phyloP scores from a whole-genome alignment of 2,797 vertebrate species.

The Chaunax sp. region DNA sequence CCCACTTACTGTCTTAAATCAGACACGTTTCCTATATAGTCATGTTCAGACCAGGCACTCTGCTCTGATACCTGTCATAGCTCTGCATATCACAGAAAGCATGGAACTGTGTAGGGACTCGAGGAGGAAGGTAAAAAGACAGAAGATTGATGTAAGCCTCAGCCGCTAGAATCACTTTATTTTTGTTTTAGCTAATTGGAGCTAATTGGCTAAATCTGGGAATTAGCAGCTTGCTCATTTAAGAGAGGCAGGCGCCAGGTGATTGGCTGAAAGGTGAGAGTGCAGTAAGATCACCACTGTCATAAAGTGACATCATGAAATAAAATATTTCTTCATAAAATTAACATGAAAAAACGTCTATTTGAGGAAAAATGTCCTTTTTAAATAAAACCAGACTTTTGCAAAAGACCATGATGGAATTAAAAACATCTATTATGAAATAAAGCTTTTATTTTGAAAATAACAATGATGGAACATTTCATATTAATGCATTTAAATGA shows the following conservation, averaged over 20 bases:
- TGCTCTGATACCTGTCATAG: slow-evolving; percentile 68
- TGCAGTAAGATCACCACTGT: background rate
- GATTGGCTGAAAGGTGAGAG: background rate
- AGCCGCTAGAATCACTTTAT: background rate
- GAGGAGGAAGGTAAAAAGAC: slow-evolving; percentile 1
- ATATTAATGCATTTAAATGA: too few species aligned
- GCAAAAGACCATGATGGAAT: too few species aligned
- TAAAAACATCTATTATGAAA: too few species aligned
- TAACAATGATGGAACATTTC: too few species aligned
- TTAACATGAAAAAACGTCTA: too few species aligned
- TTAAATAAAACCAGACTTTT: too few species aligned
- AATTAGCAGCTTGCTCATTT: too few species aligned
- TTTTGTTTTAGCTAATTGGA: background rate
- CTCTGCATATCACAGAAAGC: slow-evolving; percentile 58
- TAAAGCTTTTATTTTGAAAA: too few species aligned
- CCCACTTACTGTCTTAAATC: slow-evolving; percentile 62
- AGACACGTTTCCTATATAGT: slow-evolving; percentile 55
- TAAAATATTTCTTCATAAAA: background rate
- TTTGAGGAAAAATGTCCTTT: too few species aligned
- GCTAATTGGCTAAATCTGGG: background rate
- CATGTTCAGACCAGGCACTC: slow-evolving; percentile 63
- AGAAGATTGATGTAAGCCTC: background rate
- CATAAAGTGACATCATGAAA: too few species aligned
- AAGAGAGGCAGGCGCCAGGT: too few species aligned
- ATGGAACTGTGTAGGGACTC: slow-evolving; percentile 25